phyloP scores from a whole-genome alignment of 2,888 invertebrate species.

The Orchesellides sinensis region DNA sequence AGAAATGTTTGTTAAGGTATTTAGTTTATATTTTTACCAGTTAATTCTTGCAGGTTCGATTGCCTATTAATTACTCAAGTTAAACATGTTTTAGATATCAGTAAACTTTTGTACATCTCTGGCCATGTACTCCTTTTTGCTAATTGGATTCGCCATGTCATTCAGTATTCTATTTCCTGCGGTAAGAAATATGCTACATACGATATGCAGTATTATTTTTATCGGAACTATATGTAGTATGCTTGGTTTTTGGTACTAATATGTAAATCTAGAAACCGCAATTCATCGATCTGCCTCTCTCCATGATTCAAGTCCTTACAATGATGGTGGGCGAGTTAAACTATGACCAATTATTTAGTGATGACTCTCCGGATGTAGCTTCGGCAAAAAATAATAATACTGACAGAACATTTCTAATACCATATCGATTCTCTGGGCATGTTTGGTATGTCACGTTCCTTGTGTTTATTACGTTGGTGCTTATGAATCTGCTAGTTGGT shows the following conservation, averaged over 20 bases:
- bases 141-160: conserved; percentile 69
- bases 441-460: conserved; percentile 67
- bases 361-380: background rate
- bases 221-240: too few relatives aligned
- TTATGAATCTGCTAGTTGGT: conserved; percentile 69
- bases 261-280: conserved; percentile 48
- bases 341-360: conserved; percentile 56
- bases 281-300: conserved; percentile 61
- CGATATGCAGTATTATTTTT: too few relatives aligned
- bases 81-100: conserved; percentile 52
- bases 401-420: background rate
- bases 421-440: conserved; percentile 46
- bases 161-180: conserved; percentile 67
- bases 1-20: conserved; percentile 69
- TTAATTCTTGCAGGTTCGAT: too few relatives aligned
- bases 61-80: too few relatives aligned
- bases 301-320: conserved; percentile 60
- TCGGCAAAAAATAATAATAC: background rate
- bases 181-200: conserved; percentile 44
- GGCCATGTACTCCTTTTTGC: conserved; percentile 60
- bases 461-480: conserved; percentile 64
- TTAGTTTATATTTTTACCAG: too few relatives aligned
- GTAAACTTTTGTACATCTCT: conserved; percentile 66
- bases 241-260: background rate
- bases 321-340: conserved; percentile 70